Base-by-base conservation (phyloP, 1,140 invertebrate genomes). In the Meloidogyne exigua region DNA sequence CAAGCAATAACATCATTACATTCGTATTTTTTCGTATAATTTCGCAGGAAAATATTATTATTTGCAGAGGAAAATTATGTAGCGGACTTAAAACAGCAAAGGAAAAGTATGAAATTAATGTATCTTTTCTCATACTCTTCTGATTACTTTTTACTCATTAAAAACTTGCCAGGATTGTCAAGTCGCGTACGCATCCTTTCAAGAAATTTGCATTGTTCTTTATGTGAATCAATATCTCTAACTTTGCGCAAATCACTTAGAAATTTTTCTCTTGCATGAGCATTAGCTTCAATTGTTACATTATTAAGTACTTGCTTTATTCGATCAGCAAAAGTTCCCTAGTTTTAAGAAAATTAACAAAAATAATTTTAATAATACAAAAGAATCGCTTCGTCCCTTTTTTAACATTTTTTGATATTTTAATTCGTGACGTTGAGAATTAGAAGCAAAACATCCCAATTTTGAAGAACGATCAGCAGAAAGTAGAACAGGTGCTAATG, bases 221-320 rank as follows among this genome's bases (percentile, higher is more conserved):
- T 91, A 7, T 94, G 93, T 64, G 91, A 92, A 88, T 92, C 92
- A 10, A 91, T 92, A 87, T 98, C 95, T 71, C 94, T 91, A 3
- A 94, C 92, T 89, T 96, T 96, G 11, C 96, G 91, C 39, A 99
- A 89, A 89, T 99, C 96, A 26, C 92, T 90, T 64, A 99, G 88
- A 89, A 99, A 99, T 89, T 98, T 98, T 88, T 99, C 96, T 88
- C 96, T 95, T 89, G 97, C 93, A 88, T 99, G 95, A 9, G 93
- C 93, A 89, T 94, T 86, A 12, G 86, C 85, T 71, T 87, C 85
- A 26, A 96, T 91, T 90, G 96, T 94, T 12, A 97, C 93, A 89
- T 96, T 94, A 89, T 95, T 93, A 80, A 97, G 70, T 12, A 78
- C 83, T 64, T 82, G 75, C 28, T 84, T 83, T 63, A 87, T 76